Conservation (phyloP, 2,888 invertebrate species). For the Halocaridina rubra region DNA sequence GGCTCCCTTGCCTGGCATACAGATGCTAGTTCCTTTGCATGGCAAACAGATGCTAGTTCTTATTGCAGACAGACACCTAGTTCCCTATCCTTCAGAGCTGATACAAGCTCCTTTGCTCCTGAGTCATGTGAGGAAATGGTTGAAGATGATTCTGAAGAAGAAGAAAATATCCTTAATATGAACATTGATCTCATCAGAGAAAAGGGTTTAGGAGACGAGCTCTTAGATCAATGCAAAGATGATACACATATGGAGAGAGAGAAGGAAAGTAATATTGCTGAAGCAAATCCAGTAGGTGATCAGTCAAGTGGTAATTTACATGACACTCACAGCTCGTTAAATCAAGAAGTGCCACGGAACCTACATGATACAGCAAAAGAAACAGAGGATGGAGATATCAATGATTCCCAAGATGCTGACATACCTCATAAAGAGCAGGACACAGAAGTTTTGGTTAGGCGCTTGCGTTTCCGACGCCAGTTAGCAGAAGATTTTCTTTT, state of each 20-base stretch:
- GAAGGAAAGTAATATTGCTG: background rate
- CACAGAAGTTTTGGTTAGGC: slow-evolving; percentile 15
- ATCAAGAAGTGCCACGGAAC: background rate
- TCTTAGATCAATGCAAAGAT: background rate
- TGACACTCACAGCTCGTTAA: background rate
- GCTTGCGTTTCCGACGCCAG: slow-evolving; percentile 45
- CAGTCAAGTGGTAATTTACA: background rate
- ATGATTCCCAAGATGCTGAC: background rate
- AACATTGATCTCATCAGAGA: background rate
- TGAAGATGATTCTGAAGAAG: slow-evolving; percentile 1
- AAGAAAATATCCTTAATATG: slow-evolving; percentile 16
- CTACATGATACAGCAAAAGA: background rate
- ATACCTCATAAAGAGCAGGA: background rate
- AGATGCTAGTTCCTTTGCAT: slow-evolving; percentile 31
- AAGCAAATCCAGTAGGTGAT: background rate
- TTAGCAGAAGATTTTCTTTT: slow-evolving; percentile 41
- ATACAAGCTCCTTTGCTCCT: slow-evolving; percentile 23
- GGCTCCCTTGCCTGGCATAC: slow-evolving; percentile 11
- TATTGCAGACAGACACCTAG: slow-evolving; percentile 24
- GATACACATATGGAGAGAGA: background rate
- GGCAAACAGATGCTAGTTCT: slow-evolving; percentile 50
- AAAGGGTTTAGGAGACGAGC: background rate
- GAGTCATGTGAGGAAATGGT: slow-evolving; percentile 5
- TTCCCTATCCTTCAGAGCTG: background rate
- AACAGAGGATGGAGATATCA: background rate